Evolutionary conservation across 1,140 invertebrate genomes (phyloP), one percentile per base, ranked within the genome.

Genomic region (Drosophila ogumai): DNA sequence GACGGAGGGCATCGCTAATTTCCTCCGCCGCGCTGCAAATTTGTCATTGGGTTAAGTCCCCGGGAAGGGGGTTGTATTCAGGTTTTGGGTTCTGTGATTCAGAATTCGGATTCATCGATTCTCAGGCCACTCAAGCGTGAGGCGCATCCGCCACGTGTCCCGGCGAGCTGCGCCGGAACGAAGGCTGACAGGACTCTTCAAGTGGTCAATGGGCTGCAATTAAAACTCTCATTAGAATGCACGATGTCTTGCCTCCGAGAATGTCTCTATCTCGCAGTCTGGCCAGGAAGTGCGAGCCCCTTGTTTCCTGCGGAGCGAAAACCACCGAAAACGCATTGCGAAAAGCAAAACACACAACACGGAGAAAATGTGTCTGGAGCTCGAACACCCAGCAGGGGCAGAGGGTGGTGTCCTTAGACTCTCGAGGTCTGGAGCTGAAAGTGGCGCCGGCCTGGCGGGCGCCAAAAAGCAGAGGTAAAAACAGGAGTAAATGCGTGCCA

Each of bases 401-500:
- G 5, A 28, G 25, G 25, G 19, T 46, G 31, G 47, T 32, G 31
- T 55, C 52, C 52, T 55, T 55, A 55, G 58, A 32, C 47, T 59
- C 64, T 47, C 32, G 19, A 68, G 38, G 66, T 73, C 67, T 71
- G 50, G 49, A 47, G 54, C 50, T 63, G 52, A 56, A 41, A 34
- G 47, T 78, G 91, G 91, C 90, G 91, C 91, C 91, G 75, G 81
- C 60, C 86, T 73, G 91, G 54, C 90, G 79, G 91, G 86, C 91
- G 91, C 90, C 91, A 91, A 81, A 85, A 91, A 85, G 31, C 90
- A 91, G 91, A 91, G 91, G 91, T 91, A 91, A 91, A 91, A 91
- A 88, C 91, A 91, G 91, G 91, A 91, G 86, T 88, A 91, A 90
- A 91, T 91, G 88, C 86, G 81, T 90, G 84, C 86, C 91, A 91